Evolutionary conservation across 2,797 vertebrate species (phyloP).

Genomic region (Allobates femoralis): DNA sequence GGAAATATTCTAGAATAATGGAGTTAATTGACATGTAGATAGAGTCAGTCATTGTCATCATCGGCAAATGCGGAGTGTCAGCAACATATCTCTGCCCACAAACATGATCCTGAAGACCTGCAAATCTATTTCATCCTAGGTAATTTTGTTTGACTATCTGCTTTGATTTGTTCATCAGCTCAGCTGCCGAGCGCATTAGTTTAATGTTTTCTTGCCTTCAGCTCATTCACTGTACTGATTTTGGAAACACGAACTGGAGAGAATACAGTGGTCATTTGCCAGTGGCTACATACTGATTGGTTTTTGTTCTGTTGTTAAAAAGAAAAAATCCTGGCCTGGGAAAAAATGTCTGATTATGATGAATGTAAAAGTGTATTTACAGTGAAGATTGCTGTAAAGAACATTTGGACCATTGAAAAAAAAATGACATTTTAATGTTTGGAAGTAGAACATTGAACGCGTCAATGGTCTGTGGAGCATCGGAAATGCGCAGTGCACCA

Average conservation of each 20-base stretch:
- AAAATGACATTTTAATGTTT: neutral
- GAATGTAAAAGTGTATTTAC: slow-evolving; percentile 42
- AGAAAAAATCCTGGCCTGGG: neutral
- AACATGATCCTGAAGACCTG: slow-evolving; percentile 15
- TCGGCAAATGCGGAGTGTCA: slow-evolving; percentile 10
- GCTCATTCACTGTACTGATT: slow-evolving; percentile 36
- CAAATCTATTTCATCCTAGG: slow-evolving; percentile 17
- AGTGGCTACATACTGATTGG: slow-evolving; percentile 33
- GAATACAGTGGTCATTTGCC: slow-evolving; percentile 40
- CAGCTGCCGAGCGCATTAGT: slow-evolving; percentile 51
- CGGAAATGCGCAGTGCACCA: slow-evolving; percentile 1
- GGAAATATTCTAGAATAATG: slow-evolving; percentile 15
- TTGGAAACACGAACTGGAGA: slow-evolving; percentile 45
- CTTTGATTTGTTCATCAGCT: slow-evolving; percentile 54
- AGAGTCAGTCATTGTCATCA: slow-evolving; percentile 4
- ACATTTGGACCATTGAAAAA: slow-evolving; percentile 11
- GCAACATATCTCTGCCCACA: slow-evolving; percentile 11
- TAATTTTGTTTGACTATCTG: slow-evolving; percentile 50
- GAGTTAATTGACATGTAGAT: slow-evolving; percentile 47
- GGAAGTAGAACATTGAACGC: neutral
- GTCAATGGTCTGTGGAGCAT: slow-evolving; percentile 4
- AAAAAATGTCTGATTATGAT: slow-evolving; percentile 46
- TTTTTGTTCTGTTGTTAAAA: slow-evolving; percentile 32
- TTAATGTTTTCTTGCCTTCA: slow-evolving; percentile 45
- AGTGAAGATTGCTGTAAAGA: slow-evolving; percentile 11